Conservation (phyloP, 2,113 vertebrate genomes). For the Laticauda colubrina region DNA sequence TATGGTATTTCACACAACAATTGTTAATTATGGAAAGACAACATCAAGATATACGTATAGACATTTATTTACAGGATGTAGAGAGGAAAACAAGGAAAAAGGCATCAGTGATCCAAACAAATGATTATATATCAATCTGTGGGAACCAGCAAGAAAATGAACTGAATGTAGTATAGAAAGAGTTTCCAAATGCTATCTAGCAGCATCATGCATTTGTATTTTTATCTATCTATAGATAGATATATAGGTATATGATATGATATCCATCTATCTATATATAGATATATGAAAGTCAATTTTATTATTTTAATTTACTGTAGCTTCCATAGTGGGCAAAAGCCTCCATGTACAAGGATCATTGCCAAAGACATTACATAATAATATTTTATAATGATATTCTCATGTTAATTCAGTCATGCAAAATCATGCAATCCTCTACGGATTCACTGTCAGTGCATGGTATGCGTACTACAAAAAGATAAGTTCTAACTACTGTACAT, state of each 20-base stretch:
- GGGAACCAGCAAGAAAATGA: slow-evolving; percentile 70
- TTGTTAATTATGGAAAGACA: slow-evolving; percentile 81
- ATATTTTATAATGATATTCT: slow-evolving; percentile 98
- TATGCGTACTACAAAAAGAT: slow-evolving; percentile 59
- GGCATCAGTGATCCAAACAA: slow-evolving; percentile 65
- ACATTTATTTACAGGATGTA: slow-evolving; percentile 75
- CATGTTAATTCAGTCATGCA: slow-evolving; percentile 67
- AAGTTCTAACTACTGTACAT: slow-evolving; percentile 41
- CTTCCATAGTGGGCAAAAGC: slow-evolving; percentile 81
- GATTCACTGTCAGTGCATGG: slow-evolving; percentile 83
- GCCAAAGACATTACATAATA: slow-evolving; percentile 83
- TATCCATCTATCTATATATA: slow-evolving; percentile 57
- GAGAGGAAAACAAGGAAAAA: slow-evolving; percentile 54
- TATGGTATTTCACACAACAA: slow-evolving; percentile 74
- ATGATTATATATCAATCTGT: slow-evolving; percentile 69
- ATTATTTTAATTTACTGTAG: slow-evolving; percentile 72
- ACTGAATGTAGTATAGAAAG: slow-evolving; percentile 70
- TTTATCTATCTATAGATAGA: slow-evolving; percentile 57
- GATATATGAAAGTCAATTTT: slow-evolving; percentile 88
- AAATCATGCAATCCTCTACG: slow-evolving; percentile 70
- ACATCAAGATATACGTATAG: slow-evolving; percentile 72
- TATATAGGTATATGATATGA: slow-evolving; percentile 58
- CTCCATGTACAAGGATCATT: slow-evolving; percentile 91
- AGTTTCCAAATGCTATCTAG: slow-evolving; percentile 72
- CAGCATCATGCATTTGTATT: slow-evolving; percentile 80